Evolutionary conservation across 2,888 invertebrate genomes (phyloP).

Genomic region (Pocota personata): DNA sequence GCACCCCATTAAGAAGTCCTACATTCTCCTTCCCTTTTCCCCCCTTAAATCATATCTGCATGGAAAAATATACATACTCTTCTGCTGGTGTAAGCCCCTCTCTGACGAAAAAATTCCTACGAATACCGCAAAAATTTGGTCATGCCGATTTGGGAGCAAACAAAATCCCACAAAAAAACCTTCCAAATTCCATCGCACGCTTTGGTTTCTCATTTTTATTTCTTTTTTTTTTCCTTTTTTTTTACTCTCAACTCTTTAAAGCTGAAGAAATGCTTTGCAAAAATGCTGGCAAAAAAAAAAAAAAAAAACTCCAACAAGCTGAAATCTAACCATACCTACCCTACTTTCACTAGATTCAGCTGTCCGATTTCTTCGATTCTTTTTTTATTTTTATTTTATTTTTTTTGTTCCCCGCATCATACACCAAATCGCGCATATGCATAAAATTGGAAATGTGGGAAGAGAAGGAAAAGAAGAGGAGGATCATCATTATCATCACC

Average conservation of each 20-base stretch:
- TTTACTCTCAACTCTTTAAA: background rate
- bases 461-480: conserved; percentile 3
- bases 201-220: conserved; percentile 21
- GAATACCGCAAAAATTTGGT: conserved; percentile 64
- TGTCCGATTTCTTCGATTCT: conserved; percentile 71
- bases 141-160: conserved; percentile 61
- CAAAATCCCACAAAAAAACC: conserved; percentile 24
- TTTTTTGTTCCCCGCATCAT: conserved; percentile 17
- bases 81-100: background rate
- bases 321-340: conserved; percentile 69
- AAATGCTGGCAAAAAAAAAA: conserved; percentile 9
- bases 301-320: conserved; percentile 23
- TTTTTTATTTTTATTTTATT: conserved; percentile 14
- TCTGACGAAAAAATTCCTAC: conserved; percentile 48
- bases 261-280: too few species aligned
- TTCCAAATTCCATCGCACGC: conserved; percentile 53
- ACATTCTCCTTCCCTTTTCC: background rate
- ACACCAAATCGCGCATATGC: conserved; percentile 50
- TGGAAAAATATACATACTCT: background rate
- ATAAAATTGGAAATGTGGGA: conserved; percentile 37
- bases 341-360: conserved; percentile 74
- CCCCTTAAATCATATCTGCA: conserved; percentile 22
- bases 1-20: conserved; percentile 34
- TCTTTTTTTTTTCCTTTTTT: background rate
- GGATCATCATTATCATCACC: background rate